Conservation (phyloP, 2,797 vertebrate genomes). For the Scolopax rusticola region DNA sequence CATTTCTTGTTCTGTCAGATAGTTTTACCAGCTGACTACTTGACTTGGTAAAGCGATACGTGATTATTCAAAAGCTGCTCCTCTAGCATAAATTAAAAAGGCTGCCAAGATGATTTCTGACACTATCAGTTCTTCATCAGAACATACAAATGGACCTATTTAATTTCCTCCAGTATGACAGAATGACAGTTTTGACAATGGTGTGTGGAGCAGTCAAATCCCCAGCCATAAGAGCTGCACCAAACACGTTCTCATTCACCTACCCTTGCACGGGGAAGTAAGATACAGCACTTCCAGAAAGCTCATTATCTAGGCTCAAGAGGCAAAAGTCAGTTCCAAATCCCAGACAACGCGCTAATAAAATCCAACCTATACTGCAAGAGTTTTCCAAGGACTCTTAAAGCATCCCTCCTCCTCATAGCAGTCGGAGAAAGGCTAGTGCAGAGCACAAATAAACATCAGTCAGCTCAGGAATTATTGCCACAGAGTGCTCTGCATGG, state of each 20-base stretch:
- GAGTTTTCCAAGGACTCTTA: slow-evolving; percentile 26
- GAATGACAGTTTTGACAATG: background rate
- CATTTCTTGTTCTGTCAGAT: background rate
- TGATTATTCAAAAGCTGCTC: background rate
- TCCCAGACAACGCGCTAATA: background rate
- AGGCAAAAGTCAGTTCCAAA: slow-evolving; percentile 4
- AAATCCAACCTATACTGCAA: background rate
- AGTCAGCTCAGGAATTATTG: background rate
- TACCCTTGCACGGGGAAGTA: background rate
- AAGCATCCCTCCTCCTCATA: background rate
- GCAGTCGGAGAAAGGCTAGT: background rate
- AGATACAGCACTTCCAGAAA: background rate
- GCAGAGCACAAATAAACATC: slow-evolving; percentile 35
- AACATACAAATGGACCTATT: background rate
- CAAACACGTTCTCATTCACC: background rate
- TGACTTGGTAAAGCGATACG: background rate
- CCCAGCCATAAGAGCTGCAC: background rate
- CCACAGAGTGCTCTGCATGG: background rate
- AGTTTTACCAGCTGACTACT: background rate
- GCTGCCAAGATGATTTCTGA: background rate
- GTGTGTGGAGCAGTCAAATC: background rate
- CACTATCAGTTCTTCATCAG: background rate
- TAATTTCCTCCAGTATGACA: background rate
- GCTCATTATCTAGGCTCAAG: background rate
- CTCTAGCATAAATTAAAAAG: background rate